Evolutionary conservation across 1,140 invertebrate genomes (phyloP).

Genomic region (Hypothenemus hampei): DNA sequence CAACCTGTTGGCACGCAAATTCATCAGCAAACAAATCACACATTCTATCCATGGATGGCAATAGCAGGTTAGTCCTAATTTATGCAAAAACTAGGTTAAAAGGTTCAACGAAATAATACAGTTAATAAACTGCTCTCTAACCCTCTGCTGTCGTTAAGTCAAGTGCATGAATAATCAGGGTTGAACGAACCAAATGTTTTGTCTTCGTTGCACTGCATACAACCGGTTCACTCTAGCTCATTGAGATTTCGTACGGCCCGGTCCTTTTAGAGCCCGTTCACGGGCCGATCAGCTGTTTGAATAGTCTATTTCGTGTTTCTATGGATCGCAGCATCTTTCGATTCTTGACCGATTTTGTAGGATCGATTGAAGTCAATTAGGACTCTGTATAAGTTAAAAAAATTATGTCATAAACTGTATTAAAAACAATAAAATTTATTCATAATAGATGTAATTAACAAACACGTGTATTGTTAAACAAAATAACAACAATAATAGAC

Average conservation of each 20-base stretch:
- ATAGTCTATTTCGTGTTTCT: conserved; percentile 37
- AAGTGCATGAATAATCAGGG: conserved; percentile 47
- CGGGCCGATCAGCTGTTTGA: conserved; percentile 44
- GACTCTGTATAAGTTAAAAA: no score
- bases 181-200: conserved; percentile 39
- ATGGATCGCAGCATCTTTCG: conserved; percentile 10
- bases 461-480: no score
- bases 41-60: conserved; percentile 97
- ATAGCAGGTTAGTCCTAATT: conserved; percentile 79
- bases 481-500: no score
- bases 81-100: not conserved
- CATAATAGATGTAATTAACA: no score
- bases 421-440: no score
- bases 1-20: conserved; percentile 76
- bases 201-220: conserved; percentile 12
- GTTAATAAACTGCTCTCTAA: conserved; percentile 32
- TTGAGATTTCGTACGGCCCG: conserved; percentile 24
- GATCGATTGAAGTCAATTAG: conserved; percentile 20
- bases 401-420: no score
- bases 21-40: conserved; percentile 86
- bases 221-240: conserved; percentile 7
- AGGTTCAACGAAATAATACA: no score
- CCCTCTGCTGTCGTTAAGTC: conserved; percentile 34
- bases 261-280: conserved; percentile 34
- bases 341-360: conserved; percentile 21